Percentiles rank a stretch among this genome's conserved stretches.
Conservation (phyloP, 2,113 vertebrate species). For the Myotis yumanensis region DNA sequence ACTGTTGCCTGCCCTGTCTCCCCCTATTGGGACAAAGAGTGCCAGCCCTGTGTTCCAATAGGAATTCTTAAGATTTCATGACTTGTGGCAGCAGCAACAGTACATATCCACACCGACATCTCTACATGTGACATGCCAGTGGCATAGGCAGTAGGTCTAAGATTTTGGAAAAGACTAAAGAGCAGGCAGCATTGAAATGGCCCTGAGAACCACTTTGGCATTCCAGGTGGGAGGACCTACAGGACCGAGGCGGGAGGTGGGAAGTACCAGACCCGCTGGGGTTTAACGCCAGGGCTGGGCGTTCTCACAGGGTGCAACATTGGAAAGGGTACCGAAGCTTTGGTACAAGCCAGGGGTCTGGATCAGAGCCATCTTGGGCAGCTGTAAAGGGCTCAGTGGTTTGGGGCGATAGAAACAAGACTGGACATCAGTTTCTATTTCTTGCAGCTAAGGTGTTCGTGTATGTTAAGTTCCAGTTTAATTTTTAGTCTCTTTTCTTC, state of each 20-base stretch:
- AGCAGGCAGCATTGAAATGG: neutral
- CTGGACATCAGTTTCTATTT: neutral
- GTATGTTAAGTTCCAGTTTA: neutral
- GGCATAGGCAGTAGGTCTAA: neutral
- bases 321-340: neutral
- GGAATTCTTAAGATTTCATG: neutral
- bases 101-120: neutral
- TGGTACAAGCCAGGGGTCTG: neutral
- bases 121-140: neutral
- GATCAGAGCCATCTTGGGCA: fast-evolving
- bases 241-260: neutral
- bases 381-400: neutral
- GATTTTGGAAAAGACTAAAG: neutral
- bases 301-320: fast-evolving
- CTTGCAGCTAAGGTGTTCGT: neutral
- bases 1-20: neutral
- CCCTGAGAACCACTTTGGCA: neutral
- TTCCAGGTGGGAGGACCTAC: neutral
- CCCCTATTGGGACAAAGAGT: neutral
- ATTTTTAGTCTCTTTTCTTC: neutral
- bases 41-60: neutral
- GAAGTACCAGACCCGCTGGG: neutral
- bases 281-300: neutral
- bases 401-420: neutral
- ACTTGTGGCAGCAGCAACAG: neutral